Evolutionary conservation across 2,113 vertebrate species (phyloP).

Genomic region (Grantiella picta): DNA sequence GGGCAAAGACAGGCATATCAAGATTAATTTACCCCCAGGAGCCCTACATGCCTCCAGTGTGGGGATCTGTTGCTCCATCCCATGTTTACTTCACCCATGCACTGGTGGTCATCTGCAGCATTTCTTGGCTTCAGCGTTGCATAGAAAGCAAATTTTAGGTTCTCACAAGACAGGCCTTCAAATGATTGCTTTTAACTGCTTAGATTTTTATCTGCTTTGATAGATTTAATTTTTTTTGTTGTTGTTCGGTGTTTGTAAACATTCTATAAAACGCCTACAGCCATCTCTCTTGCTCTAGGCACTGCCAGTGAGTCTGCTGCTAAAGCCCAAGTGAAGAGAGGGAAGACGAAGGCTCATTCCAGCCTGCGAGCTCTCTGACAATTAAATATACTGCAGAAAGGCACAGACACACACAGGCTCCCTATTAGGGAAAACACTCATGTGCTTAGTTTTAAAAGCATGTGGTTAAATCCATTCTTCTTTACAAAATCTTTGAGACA

Average conservation of each 20-base stretch:
- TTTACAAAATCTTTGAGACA: conserved; percentile 48
- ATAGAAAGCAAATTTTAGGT: not conserved
- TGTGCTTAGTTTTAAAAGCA: conserved; percentile 56
- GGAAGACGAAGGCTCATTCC: not conserved
- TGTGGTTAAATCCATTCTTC: conserved; percentile 55
- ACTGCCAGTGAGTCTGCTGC: not conserved
- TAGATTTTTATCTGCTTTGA: not conserved
- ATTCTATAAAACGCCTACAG: not conserved
- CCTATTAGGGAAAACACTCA: conserved; percentile 42
- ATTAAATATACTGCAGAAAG: conserved; percentile 14
- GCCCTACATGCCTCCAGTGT: not conserved
- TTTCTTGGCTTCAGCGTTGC: not conserved
- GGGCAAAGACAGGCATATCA: not conserved
- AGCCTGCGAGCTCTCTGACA: not conserved
- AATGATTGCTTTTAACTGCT: not conserved
- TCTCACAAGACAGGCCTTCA: not conserved
- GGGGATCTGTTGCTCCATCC: not conserved
- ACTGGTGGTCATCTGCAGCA: not conserved
- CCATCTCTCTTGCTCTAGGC: not conserved
- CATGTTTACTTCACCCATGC: not conserved
- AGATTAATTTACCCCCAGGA: not conserved
- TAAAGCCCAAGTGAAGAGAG: not conserved
- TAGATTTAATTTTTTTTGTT: not conserved
- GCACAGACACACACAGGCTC: not conserved
- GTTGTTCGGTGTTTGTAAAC: not conserved